Conservation (phyloP, 2,113 vertebrate genomes). For the Anser cygnoides region DNA sequence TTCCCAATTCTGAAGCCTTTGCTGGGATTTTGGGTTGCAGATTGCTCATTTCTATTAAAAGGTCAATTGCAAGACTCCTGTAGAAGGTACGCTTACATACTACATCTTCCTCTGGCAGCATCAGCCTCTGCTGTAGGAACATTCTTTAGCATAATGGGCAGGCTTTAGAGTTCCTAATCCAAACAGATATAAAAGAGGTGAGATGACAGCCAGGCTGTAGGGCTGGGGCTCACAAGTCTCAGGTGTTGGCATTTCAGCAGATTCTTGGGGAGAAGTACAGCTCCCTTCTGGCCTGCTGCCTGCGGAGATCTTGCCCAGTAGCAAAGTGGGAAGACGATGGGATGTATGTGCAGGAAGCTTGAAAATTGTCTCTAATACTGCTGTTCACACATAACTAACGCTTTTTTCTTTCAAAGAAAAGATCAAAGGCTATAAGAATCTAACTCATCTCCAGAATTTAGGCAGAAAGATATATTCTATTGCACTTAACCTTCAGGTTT, state of each 20-base stretch:
- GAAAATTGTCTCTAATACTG: neutral
- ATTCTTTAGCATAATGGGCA: neutral
- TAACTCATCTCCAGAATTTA: neutral
- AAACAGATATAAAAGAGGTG: neutral
- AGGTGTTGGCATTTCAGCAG: neutral
- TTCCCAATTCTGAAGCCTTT: neutral
- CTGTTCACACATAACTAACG: neutral
- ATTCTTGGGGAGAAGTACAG: neutral
- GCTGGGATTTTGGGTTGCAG: neutral
- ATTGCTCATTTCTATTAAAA: neutral
- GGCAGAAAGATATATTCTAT: neutral
- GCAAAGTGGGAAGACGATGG: neutral
- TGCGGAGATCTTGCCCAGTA: neutral
- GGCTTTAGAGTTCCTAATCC: neutral
- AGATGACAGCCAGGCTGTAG: neutral
- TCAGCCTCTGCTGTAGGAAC: accelerated
- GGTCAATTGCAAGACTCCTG: neutral
- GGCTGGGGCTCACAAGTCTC: neutral
- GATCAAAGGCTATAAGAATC: neutral
- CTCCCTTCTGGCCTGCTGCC: neutral
- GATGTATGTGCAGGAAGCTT: neutral
- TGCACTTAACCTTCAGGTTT: neutral
- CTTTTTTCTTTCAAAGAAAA: no score
- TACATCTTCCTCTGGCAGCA: neutral
- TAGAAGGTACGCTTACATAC: accelerated